Conservation (phyloP, 92 coral and sea anemone genomes). For the Phenganax subtilis region DNA sequence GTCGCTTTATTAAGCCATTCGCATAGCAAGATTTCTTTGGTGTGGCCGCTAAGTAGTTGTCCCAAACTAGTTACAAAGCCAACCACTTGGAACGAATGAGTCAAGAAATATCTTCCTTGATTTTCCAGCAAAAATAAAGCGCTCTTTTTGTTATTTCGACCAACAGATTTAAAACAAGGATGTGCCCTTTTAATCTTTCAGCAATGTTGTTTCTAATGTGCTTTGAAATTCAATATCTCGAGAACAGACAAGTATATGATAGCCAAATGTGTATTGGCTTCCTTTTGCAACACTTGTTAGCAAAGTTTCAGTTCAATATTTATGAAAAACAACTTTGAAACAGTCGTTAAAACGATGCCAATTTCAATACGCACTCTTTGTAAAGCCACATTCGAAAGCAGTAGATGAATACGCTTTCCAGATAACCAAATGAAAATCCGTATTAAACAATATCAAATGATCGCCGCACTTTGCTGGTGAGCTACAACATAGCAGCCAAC, state of each 20-base stretch:
- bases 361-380: neutral
- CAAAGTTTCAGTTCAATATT: neutral
- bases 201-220: neutral
- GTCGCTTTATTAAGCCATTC: too few species aligned
- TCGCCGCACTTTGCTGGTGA: too few species aligned
- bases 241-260: neutral
- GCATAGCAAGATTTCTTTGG: neutral
- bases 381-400: neutral
- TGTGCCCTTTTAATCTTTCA: neutral
- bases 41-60: neutral
- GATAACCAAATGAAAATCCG: too few species aligned
- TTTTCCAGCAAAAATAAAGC: neutral
- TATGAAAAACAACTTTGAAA: neutral
- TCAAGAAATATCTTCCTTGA: neutral
- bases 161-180: neutral
- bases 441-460: too few species aligned
- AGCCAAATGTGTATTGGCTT: neutral
- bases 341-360: neutral
- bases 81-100: neutral
- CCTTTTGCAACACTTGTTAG: neutral
- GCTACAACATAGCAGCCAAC: too few species aligned
- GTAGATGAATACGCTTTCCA: neutral
- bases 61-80: neutral
- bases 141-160: neutral
- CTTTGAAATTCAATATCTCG: constrained; percentile 8